A percentile compares a stretch with the other conserved stretches of the same genome.
Conservation (phyloP, 2,888 invertebrate genomes). For the Pollenia amentaria region DNA sequence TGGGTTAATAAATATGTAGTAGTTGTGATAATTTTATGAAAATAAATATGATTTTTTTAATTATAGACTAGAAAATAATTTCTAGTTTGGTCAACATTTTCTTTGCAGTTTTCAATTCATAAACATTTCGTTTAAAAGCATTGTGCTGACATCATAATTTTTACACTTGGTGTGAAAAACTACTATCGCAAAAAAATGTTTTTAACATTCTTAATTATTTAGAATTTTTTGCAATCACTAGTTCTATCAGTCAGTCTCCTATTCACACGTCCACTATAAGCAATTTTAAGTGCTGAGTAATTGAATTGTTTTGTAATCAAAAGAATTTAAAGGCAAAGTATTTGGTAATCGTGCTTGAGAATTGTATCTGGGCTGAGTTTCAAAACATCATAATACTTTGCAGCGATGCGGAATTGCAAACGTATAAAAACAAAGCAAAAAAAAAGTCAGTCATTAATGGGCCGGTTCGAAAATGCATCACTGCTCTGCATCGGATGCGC, state of each 20-base stretch:
- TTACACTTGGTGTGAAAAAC: slow-evolving; percentile 34
- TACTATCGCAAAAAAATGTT: slow-evolving; percentile 15
- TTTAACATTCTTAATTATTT: neutral
- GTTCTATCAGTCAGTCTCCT: neutral
- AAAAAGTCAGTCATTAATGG: no score
- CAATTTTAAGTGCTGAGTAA: neutral
- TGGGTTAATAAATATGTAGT: neutral
- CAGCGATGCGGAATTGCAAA: no score
- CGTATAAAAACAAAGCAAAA: no score
- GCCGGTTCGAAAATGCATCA: no score
- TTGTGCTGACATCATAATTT: slow-evolving; percentile 70
- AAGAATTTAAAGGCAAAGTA: neutral
- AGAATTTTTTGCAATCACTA: slow-evolving; percentile 14
- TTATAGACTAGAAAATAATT: neutral
- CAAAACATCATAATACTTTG: no score
- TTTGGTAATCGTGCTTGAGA: neutral
- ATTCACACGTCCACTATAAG: slow-evolving; percentile 6
- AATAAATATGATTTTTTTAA: slow-evolving; percentile 14
- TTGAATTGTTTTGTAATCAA: slow-evolving; percentile 13
- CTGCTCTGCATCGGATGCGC: no score
- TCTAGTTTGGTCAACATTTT: slow-evolving; percentile 11
- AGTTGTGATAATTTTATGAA: neutral
- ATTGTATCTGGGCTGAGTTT: no score
- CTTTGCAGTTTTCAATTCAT: slow-evolving; percentile 32
- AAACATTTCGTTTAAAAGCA: slow-evolving; percentile 39